A percentile compares a stretch with the other conserved stretches of the same genome.
Conservation (phyloP, 2,888 invertebrate species). For the Ophion ellenae region DNA sequence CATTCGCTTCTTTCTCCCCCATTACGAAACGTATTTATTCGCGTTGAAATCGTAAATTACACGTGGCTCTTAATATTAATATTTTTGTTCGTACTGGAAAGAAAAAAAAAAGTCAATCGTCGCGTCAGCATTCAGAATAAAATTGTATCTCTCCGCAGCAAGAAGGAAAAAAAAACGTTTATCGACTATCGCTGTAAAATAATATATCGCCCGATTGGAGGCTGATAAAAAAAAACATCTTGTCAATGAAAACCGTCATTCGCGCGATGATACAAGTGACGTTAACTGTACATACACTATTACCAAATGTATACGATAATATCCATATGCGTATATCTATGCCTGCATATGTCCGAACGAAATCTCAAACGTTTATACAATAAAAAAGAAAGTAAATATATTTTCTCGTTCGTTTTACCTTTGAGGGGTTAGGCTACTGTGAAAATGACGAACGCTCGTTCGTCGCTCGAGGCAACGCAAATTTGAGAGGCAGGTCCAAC, state of each 20-base stretch:
- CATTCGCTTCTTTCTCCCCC: constrained; percentile 40
- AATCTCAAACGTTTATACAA: constrained; percentile 36
- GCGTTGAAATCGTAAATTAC: constrained; percentile 73
- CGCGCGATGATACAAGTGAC: constrained; percentile 24
- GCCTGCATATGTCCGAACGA: not conserved
- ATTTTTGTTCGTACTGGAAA: constrained; percentile 45
- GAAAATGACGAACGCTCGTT: too few relatives aligned
- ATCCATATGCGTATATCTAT: not conserved
- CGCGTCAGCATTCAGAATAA: not conserved
- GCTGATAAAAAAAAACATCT: constrained; percentile 35
- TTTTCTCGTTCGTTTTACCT: constrained; percentile 19
- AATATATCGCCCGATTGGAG: constrained; percentile 5
- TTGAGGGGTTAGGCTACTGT: not conserved
- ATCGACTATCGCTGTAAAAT: constrained; percentile 20
- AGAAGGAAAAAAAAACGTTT: not conserved
- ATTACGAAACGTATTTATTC: constrained; percentile 78
- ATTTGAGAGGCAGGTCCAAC: too few relatives aligned
- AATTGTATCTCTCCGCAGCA: not conserved
- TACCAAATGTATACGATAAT: constrained; percentile 3
- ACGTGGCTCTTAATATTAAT: constrained; percentile 66
- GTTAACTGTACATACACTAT: constrained; percentile 1
- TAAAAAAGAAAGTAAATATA: constrained; percentile 32
- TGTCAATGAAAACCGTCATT: constrained; percentile 29
- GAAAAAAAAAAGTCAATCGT: constrained; percentile 21
- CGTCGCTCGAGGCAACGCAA: too few relatives aligned